Evolutionary conservation across 2,797 vertebrate genomes (phyloP).

Genomic region (Chelmon rostratus): DNA sequence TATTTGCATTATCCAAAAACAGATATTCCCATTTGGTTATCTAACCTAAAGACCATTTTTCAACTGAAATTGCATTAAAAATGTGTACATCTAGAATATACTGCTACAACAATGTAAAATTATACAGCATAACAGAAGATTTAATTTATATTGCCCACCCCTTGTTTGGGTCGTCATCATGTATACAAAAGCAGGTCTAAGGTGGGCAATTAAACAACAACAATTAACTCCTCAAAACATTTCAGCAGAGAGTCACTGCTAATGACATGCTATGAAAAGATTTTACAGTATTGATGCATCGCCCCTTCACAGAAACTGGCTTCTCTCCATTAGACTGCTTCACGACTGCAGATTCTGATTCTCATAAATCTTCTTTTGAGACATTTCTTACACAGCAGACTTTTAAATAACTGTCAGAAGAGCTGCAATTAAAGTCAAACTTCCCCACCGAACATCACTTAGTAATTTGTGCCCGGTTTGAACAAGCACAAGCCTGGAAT

Average conservation of each 20-base stretch:
- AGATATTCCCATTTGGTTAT: neutral
- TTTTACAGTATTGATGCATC: neutral
- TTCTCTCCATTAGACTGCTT: neutral
- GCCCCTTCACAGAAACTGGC: neutral
- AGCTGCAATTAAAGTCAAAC: constrained; percentile 26
- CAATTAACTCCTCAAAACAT: neutral
- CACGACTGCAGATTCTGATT: neutral
- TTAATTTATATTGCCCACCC: neutral
- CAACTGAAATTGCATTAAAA: neutral
- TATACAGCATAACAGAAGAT: neutral
- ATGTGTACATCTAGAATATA: neutral
- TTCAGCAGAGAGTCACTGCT: neutral
- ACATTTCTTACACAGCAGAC: constrained; percentile 1
- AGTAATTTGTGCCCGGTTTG: constrained; percentile 1
- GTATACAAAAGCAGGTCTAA: neutral
- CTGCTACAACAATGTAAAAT: neutral
- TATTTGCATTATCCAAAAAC: neutral
- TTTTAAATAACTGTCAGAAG: constrained; percentile 16
- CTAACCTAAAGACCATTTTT: neutral
- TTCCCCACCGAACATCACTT: constrained; percentile 3
- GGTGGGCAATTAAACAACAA: neutral
- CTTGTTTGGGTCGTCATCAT: neutral
- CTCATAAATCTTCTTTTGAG: neutral
- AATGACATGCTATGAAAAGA: constrained; percentile 11
- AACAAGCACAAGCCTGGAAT: constrained; percentile 15